Conservation (phyloP, 1,140 invertebrate genomes). For the Oedothorax gibbosus region DNA sequence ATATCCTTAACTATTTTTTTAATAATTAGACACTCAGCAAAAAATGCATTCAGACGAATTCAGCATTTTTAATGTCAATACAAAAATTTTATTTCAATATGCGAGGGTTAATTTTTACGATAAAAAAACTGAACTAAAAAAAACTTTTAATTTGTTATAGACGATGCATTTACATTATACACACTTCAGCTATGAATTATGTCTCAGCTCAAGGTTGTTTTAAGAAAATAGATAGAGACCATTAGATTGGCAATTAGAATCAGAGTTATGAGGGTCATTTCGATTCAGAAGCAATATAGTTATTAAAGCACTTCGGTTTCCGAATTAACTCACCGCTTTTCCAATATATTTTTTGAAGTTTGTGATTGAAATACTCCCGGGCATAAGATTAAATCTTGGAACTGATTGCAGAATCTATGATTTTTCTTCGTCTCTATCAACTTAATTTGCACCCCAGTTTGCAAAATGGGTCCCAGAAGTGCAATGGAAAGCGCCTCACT, state of each 20-base stretch:
- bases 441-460: constrained; percentile 51
- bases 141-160: no score
- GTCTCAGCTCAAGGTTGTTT: not conserved
- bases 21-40: no score
- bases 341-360: constrained; percentile 33
- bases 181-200: constrained; percentile 2
- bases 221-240: not conserved
- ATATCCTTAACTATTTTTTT: no score
- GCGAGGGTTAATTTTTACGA: no score
- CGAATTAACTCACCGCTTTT: constrained; percentile 12
- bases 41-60: no score
- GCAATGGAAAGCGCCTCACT: constrained; percentile 42
- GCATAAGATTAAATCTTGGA: constrained; percentile 54
- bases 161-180: no score
- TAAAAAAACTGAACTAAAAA: no score
- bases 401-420: constrained; percentile 46
- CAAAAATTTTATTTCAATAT: no score
- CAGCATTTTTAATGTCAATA: no score
- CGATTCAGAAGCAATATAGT: constrained; percentile 23
- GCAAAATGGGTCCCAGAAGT: constrained; percentile 53
- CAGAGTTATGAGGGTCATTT: constrained; percentile 29
- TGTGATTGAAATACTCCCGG: constrained; percentile 44
- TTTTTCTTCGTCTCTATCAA: constrained; percentile 27
- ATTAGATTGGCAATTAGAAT: constrained; percentile 21
- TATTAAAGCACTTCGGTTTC: not conserved